Conservation (phyloP, 2,888 invertebrate genomes). For the Tachina lurida region DNA sequence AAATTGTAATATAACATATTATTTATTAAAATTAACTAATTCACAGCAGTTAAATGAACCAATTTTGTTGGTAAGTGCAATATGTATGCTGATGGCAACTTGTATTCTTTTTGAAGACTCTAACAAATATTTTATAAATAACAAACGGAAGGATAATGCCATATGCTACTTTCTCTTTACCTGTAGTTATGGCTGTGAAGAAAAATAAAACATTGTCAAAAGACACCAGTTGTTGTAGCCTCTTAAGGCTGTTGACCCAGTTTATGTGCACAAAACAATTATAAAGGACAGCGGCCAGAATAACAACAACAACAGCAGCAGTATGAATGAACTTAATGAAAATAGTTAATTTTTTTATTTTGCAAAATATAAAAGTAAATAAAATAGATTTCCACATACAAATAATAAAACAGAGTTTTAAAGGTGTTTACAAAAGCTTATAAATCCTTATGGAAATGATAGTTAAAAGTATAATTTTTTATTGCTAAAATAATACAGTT, state of each 20-base stretch:
- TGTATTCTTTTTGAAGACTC: too few relatives aligned
- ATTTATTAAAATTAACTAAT: too few relatives aligned
- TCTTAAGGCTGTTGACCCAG: conserved; percentile 69
- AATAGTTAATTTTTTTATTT: conserved; percentile 26
- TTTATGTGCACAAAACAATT: conserved; percentile 65
- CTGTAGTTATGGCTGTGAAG: background rate
- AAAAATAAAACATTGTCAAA: conserved; percentile 30
- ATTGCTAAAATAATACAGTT: too few relatives aligned
- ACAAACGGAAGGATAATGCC: background rate
- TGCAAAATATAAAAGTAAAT: conserved; percentile 37
- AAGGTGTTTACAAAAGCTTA: background rate
- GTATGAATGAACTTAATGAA: conserved; percentile 10
- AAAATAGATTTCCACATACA: background rate
- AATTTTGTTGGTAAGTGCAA: too few relatives aligned
- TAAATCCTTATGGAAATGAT: background rate
- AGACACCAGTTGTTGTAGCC: conserved; percentile 62
- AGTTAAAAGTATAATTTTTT: background rate
- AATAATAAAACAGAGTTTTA: background rate
- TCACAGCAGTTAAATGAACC: too few relatives aligned
- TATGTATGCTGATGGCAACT: too few relatives aligned
- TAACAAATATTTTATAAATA: background rate
- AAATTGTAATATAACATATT: too few relatives aligned
- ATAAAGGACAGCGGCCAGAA: conserved; percentile 58
- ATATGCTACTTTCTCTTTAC: too few relatives aligned
- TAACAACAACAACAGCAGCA: conserved; percentile 24